Evolutionary conservation across 2,888 invertebrate species (phyloP).

Genomic region (Netelia fuscicornis): DNA sequence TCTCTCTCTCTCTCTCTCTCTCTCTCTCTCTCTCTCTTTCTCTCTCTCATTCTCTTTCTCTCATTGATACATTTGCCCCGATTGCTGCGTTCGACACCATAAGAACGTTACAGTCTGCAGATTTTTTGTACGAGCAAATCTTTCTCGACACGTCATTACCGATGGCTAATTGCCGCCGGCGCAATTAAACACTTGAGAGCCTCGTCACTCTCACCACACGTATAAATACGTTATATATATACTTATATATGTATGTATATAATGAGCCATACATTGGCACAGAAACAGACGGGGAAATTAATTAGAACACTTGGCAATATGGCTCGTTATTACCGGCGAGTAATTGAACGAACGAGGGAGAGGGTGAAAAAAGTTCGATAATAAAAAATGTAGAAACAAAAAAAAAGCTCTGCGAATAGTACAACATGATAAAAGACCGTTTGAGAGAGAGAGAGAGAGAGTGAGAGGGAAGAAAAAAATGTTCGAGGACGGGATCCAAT

Average conservation of each 20-base stretch:
- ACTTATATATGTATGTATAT: not conserved
- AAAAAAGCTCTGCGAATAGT: not conserved
- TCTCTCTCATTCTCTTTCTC: conserved; percentile 5
- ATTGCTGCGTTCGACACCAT: not conserved
- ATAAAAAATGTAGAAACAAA: not conserved
- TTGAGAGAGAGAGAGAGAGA: not conserved
- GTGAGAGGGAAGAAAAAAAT: not conserved
- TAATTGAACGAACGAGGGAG: conserved; percentile 9
- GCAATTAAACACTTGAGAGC: conserved; percentile 55
- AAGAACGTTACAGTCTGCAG: not conserved
- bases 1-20: too few relatives aligned
- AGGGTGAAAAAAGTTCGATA: conserved; percentile 11
- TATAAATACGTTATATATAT: not conserved
- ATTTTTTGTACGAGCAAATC: conserved; percentile 13
- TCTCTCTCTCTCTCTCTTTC: not conserved
- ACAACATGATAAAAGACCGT: conserved; percentile 1
- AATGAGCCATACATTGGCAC: not conserved
- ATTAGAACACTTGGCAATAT: conserved; percentile 42
- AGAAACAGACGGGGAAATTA: conserved; percentile 39
- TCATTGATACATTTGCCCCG: conserved; percentile 6
- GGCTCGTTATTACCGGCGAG: conserved; percentile 36
- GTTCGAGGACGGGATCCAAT: conserved; percentile 8
- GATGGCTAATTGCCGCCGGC: conserved; percentile 44
- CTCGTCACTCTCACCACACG: conserved; percentile 40
- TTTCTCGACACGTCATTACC: conserved; percentile 34